These are phyloP conservation scores for Seriola quinqueradiata DNA, from an alignment of 2,113 vertebrate species.

Conservation along the genomic window DNA sequence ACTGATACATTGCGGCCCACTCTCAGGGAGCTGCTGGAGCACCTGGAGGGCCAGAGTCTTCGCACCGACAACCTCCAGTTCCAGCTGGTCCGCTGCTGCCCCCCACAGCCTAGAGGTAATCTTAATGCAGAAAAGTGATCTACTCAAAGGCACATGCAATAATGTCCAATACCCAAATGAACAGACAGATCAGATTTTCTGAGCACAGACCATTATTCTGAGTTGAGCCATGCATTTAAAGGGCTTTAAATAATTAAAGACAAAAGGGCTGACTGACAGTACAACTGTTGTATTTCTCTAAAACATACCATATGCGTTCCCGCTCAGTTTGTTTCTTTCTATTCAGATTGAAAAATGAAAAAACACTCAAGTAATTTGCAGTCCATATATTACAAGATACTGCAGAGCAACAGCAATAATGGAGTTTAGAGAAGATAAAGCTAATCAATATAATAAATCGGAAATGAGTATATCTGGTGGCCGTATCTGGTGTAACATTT, in stretches of 20 bases:
- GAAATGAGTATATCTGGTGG: background rate
- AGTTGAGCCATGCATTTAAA: background rate
- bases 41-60: slow-evolving; percentile 93
- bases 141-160: background rate
- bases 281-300: background rate
- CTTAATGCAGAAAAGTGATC: background rate
- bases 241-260: background rate
- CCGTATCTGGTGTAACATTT: background rate
- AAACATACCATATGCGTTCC: background rate
- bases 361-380: background rate
- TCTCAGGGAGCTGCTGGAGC: slow-evolving; percentile 91
- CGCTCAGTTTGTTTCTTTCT: background rate
- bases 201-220: background rate
- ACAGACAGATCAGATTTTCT: background rate
- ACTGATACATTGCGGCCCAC: slow-evolving; percentile 86
- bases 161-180: background rate
- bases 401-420: background rate
- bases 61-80: slow-evolving; percentile 95
- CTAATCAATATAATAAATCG: background rate
- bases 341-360: background rate
- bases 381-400: background rate
- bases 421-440: background rate
- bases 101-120: slow-evolving; percentile 93
- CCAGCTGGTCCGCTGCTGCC: slow-evolving; percentile 92
- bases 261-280: background rate